These are phyloP conservation scores for Helicoverpa zea DNA, from an alignment of 1,140 invertebrate genomes.

Conservation along the genomic window DNA sequence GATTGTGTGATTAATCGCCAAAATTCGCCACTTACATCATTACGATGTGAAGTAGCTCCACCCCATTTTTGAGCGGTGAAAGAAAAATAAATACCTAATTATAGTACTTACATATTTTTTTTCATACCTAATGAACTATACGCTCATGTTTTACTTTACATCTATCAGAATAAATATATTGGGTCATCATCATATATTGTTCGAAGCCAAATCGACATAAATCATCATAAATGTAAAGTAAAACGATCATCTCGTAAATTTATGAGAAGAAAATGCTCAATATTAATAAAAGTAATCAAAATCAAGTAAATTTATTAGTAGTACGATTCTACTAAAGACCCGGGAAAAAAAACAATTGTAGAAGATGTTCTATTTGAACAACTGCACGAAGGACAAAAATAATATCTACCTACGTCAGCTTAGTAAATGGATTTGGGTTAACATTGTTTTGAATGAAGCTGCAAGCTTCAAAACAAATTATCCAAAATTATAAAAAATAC, in stretches of 20 bases:
- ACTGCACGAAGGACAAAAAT: constrained; percentile 4
- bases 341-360: not conserved
- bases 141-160: too few relatives aligned
- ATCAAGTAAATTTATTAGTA: not conserved
- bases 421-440: not conserved
- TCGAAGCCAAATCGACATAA: not conserved
- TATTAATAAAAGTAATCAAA: constrained; percentile 10
- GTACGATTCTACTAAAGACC: not conserved
- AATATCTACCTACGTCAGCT: not conserved
- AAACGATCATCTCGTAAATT: not conserved
- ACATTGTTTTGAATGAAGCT: not conserved
- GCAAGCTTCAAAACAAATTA: not conserved
- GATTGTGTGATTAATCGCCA: constrained; percentile 24
- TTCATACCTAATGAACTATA: not conserved
- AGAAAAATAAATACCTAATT: not conserved
- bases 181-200: not conserved
- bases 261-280: not conserved
- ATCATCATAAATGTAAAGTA: not conserved
- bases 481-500: not conserved
- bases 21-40: constrained; percentile 18
- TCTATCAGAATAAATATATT: too few relatives aligned
- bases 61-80: not conserved
- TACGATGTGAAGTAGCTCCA: not conserved
- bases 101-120: not conserved
- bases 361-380: constrained; percentile 36